phyloP scores from a whole-genome alignment of 2,797 vertebrate species.

The Myotis findleyi region DNA sequence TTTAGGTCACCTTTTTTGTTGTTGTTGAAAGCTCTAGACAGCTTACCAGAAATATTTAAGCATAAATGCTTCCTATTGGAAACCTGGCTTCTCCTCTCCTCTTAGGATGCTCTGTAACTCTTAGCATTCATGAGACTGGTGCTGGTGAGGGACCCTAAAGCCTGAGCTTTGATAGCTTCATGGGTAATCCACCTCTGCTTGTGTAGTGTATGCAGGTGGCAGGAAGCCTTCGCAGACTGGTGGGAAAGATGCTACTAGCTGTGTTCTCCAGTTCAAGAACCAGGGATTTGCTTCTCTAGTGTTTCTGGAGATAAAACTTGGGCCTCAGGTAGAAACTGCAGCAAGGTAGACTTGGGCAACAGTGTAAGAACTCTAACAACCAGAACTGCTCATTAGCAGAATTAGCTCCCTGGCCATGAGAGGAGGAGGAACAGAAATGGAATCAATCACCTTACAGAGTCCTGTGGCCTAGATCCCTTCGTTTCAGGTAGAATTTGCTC shows the following conservation, averaged over 20 bases:
- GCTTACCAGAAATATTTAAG: neutral
- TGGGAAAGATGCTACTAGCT: neutral
- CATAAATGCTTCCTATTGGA: neutral
- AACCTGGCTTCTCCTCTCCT: neutral
- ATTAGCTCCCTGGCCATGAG: neutral
- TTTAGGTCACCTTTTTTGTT: neutral
- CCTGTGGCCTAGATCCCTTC: neutral
- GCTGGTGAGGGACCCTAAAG: too few relatives aligned
- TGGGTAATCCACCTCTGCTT: neutral
- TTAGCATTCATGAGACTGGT: neutral
- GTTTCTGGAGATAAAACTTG: neutral
- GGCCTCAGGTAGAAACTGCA: neutral
- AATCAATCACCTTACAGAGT: neutral
- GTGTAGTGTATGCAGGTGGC: too few relatives aligned
- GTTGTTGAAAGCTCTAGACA: neutral
- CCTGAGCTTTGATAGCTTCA: neutral
- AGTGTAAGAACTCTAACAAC: neutral
- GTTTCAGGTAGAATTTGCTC: neutral
- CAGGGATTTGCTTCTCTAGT: neutral
- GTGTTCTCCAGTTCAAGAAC: neutral
- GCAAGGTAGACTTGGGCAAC: neutral
- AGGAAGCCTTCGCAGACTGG: neutral
- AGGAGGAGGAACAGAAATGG: neutral
- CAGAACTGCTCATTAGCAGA: neutral
- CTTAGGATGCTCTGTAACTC: neutral